Evolutionary conservation across 1,140 invertebrate genomes (phyloP), one percentile per base, ranked within the genome.

Genomic region (Paraescarpia echinospica): DNA sequence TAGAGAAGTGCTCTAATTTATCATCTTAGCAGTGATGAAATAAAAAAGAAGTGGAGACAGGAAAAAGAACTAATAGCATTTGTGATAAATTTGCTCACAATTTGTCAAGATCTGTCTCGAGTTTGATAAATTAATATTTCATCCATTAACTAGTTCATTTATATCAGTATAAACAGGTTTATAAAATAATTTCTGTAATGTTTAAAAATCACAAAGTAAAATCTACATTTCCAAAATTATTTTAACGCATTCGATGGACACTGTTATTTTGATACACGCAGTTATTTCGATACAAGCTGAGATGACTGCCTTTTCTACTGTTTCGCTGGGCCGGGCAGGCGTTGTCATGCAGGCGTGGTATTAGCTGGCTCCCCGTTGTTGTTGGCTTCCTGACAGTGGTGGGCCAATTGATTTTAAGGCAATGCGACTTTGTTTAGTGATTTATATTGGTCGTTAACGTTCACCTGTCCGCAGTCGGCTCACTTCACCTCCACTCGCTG

Each of bases 291-390:
- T 41, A 41, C 41, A 4, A 12, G 41, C 41, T 12, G 41, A 4
- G 41, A 12, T 41, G 41, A 41, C 27, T 77, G 59, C 59, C 59
- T 14, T 77, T 77, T 18, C 59, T 77, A 77, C 59, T 12, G 59
- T 77, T 6, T 77, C 18, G 59, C 59, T 77, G 59, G 59, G 59
- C 59, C 59, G 59, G 59, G 59, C 59, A 31, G 8, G 9, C 27
- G 59, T 77, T 77, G 59, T 77, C 59, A 77, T 77, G 59, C 59
- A 77, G 59, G 59, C 59, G 59, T 77, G 59, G 59, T 77, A 77
- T 77, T 77, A 77, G 59, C 59, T 0, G 59, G 2, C 59, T 77
- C 59, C 59, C 59, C 27, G 59, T 77, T 77, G 59, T 77, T 18
- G 59, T 31, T 18, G 0, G 59, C 59, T 77, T 77, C 59, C 59